Percentiles rank a stretch among this genome's conserved stretches.
Conservation (phyloP, 1,140 invertebrate genomes). For the Triops cancriformis region DNA sequence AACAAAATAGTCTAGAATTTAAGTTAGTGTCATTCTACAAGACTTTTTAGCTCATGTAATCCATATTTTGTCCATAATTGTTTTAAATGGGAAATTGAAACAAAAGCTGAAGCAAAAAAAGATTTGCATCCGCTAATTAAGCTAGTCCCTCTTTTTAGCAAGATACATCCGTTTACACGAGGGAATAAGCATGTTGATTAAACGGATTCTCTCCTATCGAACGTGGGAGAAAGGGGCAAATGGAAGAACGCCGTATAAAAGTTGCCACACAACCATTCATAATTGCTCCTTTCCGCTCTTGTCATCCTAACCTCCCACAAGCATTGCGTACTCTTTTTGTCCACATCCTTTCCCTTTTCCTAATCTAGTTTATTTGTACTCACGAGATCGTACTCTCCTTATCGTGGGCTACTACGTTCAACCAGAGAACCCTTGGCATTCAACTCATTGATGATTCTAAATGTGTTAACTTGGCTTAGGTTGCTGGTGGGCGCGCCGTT, state of each 20-base stretch:
- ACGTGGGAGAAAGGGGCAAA: neutral
- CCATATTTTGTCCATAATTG: too few relatives aligned
- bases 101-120: neutral
- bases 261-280: neutral
- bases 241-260: neutral
- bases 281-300: neutral
- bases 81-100: neutral
- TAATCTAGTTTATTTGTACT: neutral
- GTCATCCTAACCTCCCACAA: neutral
- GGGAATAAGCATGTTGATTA: neutral
- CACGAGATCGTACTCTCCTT: too few relatives aligned
- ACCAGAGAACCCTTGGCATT: too few relatives aligned
- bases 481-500: constrained; percentile 84
- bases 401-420: too few relatives aligned
- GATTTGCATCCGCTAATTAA: neutral
- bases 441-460: neutral
- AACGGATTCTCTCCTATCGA: neutral
- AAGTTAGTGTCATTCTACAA: too few relatives aligned
- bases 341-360: neutral
- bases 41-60: too few relatives aligned
- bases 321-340: neutral
- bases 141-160: neutral
- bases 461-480: constrained; percentile 50
- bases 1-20: too few relatives aligned
- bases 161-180: neutral